Conservation (phyloP, 2,888 invertebrate species). For the Leucozona laternaria region DNA sequence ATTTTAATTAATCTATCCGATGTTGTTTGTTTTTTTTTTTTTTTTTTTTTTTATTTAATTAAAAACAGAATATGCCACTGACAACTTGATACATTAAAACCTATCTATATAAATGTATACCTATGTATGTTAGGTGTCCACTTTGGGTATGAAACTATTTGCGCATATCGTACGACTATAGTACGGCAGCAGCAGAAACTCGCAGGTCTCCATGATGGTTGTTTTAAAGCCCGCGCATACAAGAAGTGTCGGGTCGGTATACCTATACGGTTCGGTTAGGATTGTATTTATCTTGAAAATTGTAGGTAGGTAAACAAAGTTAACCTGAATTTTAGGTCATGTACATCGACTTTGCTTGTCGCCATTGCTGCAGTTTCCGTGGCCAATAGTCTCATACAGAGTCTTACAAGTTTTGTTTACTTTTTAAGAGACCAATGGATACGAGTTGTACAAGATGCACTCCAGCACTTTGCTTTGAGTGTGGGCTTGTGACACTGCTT, state of each 20-base stretch:
- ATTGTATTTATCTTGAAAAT: constrained; percentile 55
- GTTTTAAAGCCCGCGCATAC: constrained; percentile 30
- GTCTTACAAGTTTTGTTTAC: constrained; percentile 11
- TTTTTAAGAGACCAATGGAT: constrained; percentile 23
- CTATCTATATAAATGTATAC: constrained; percentile 1
- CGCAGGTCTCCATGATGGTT: constrained; percentile 38
- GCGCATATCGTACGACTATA: neutral
- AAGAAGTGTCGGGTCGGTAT: constrained; percentile 32
- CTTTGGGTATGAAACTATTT: neutral
- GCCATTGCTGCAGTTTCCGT: constrained; percentile 66
- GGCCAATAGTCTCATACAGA: constrained; percentile 21
- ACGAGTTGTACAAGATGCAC: constrained; percentile 52
- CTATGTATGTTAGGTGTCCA: constrained; percentile 24
- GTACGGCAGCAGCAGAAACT: neutral
- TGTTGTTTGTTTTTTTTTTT: constrained; percentile 31
- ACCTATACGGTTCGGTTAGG: no score
- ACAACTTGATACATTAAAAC: neutral
- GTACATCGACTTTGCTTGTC: constrained; percentile 69
- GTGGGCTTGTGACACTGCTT: constrained; percentile 31
- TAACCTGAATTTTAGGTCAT: constrained; percentile 75
- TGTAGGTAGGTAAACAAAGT: constrained; percentile 68
- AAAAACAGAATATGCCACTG: constrained; percentile 51
- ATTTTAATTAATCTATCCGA: constrained; percentile 66
- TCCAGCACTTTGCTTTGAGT: neutral
- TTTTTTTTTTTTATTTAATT: constrained; percentile 42